These are phyloP conservation scores for Epizoanthus ramosus DNA, from an alignment of 92 coral and sea anemone species.

Conservation along the genomic window DNA sequence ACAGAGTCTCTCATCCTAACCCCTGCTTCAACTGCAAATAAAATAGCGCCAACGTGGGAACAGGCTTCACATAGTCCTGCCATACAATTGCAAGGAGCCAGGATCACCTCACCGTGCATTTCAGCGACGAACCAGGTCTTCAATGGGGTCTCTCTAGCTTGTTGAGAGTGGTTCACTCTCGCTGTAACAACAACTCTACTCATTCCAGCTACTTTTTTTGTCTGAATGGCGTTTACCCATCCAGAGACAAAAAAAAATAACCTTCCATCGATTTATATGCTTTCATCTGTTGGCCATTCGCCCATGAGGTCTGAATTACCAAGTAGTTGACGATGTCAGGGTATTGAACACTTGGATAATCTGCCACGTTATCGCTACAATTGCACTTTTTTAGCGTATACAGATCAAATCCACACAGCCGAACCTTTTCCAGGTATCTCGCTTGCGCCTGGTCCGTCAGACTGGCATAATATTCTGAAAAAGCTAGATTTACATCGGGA, in stretches of 20 bases:
- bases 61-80: slow-evolving; percentile 59
- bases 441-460: slow-evolving; percentile 31
- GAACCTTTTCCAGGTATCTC: slow-evolving; percentile 46
- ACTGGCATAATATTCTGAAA: slow-evolving; percentile 29
- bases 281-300: slow-evolving; percentile 50
- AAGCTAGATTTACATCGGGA: too few species aligned
- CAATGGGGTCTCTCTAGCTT: slow-evolving; percentile 47
- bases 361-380: slow-evolving; percentile 50
- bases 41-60: slow-evolving; percentile 68
- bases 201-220: slow-evolving; percentile 37
- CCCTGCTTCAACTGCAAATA: slow-evolving; percentile 69
- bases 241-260: slow-evolving; percentile 59
- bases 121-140: slow-evolving; percentile 59
- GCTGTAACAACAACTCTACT: slow-evolving; percentile 49
- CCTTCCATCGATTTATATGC: slow-evolving; percentile 63
- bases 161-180: slow-evolving; percentile 57
- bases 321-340: slow-evolving; percentile 65
- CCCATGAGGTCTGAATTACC: slow-evolving; percentile 58
- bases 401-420: slow-evolving; percentile 39
- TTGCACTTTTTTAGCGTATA: slow-evolving; percentile 35
- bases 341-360: slow-evolving; percentile 49
- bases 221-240: slow-evolving; percentile 55
- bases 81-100: slow-evolving; percentile 52
- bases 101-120: slow-evolving; percentile 47
- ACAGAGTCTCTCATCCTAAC: slow-evolving; percentile 46